Evolutionary conservation across 2,888 invertebrate species (phyloP).

Genomic region (Cantharis lateralis): DNA sequence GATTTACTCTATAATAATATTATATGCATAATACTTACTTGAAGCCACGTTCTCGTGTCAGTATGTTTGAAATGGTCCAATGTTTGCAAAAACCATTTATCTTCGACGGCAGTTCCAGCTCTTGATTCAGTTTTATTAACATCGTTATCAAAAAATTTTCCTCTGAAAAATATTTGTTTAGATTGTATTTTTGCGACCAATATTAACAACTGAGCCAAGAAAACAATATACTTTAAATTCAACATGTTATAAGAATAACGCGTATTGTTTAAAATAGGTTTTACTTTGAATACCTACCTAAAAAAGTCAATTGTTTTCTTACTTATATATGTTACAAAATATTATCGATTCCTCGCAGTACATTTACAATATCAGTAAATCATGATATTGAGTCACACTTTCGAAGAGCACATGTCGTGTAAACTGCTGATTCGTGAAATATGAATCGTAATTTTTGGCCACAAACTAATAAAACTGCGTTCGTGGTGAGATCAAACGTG

Average conservation of each 20-base stretch:
- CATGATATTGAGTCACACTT: too few species aligned
- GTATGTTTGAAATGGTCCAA: constrained; percentile 82
- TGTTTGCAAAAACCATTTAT: constrained; percentile 79
- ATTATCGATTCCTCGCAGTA: too few species aligned
- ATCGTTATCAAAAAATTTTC: background rate
- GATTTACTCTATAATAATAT: too few species aligned
- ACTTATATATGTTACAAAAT: too few species aligned
- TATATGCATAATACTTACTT: constrained; percentile 57
- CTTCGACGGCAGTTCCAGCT: constrained; percentile 41
- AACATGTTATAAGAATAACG: background rate
- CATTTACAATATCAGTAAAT: too few species aligned
- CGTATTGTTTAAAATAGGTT: background rate
- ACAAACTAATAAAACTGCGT: too few species aligned
- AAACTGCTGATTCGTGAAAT: too few species aligned
- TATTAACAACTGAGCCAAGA: background rate
- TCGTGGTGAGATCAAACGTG: too few species aligned
- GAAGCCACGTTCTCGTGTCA: constrained; percentile 74
- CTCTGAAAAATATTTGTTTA: constrained; percentile 23
- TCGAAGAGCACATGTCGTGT: too few species aligned
- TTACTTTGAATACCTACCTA: too few species aligned
- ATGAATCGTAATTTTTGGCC: too few species aligned
- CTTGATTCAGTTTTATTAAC: background rate
- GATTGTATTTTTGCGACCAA: background rate
- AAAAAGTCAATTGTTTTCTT: too few species aligned
- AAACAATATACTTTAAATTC: background rate